Base-by-base conservation (phyloP, 2,113 vertebrate species). In the Murina feae region DNA sequence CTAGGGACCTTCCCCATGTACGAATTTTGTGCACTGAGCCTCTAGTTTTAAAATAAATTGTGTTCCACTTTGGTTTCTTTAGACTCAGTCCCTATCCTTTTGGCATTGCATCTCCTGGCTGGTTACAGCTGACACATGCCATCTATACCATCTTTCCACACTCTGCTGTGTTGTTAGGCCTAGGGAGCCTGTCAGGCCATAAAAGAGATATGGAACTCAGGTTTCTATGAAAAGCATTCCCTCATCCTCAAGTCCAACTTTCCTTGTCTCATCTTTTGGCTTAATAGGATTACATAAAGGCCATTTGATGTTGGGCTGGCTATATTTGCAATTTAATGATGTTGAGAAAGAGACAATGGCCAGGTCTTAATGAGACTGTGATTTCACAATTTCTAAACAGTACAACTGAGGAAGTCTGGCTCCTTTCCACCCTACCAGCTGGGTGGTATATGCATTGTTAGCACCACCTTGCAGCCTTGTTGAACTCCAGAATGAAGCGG, bases 311-410 rank as follows among this genome's bases (percentile, higher is more conserved):
- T 42, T 37, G 39, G 51, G n/a, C 78, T 60, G 90, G 53, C 95
- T 92, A 37, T 76, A n/a, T 69, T 81, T 58, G 87, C 72, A 80
- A 35, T 83, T 75, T 93, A 78, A 82, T 90, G 75, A 55, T 74
- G 60, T 21, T 55, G 66, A 86, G 78, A 81, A 92, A 53, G 75
- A 95, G 53, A 78, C 58, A 76, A 71, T 93, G 82, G 84, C 90
- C 66, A 86, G 30, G 58, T 94, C 58, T 91, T 96, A 74, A 86
- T 72, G 71, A n/a, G 21, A 68, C 84, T 74, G 44, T 68, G 78
- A 60, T 93, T 90, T 89, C 65, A 9, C 68, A 90, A 37, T 49
- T 49, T 86, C 9, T 51, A 42, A 72, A 81, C 25, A 1, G 20
- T 42, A 25, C 53, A 74, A 60, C 39, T 23, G 49, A 96, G 58